A percentile compares a stretch with the other conserved stretches of the same genome.
phyloP scores from a whole-genome alignment of 2,797 vertebrate species.

The Xenopus petersii region DNA sequence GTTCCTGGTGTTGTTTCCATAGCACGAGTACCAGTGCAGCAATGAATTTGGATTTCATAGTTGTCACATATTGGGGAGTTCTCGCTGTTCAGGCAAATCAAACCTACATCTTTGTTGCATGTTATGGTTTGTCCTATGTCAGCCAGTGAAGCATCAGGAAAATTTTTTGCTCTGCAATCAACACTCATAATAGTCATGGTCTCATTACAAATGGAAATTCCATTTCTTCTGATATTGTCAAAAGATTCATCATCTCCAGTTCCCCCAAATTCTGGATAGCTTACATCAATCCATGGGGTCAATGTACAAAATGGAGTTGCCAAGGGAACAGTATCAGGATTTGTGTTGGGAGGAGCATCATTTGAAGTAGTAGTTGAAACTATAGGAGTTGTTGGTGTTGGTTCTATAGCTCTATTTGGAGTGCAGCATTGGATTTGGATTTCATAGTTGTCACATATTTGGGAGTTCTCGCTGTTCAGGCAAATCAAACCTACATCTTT shows the following conservation, averaged over 20 bases:
- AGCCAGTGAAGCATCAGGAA: conserved; percentile 39
- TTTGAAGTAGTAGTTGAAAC: too few species aligned
- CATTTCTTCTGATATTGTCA: conserved; percentile 44
- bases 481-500: too few species aligned
- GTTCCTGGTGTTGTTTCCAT: background rate
- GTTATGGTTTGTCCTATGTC: background rate
- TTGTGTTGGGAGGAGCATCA: too few species aligned
- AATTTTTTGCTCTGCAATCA: conserved; percentile 64
- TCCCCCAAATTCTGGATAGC: conserved; percentile 47
- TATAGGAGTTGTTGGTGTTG: background rate
- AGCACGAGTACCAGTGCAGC: too few species aligned
- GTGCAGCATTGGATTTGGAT: too few species aligned
- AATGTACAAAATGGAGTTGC: background rate
- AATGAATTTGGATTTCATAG: too few species aligned
- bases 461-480: too few species aligned
- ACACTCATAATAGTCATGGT: conserved; percentile 47
- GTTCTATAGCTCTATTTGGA: background rate
- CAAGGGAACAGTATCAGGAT: too few species aligned
- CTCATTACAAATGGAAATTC: conserved; percentile 57
- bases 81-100: too few species aligned
- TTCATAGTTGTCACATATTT: too few species aligned
- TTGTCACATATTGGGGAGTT: too few species aligned
- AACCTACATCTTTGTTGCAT: background rate
- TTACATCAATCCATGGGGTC: conserved; percentile 29
- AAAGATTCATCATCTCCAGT: conserved; percentile 71